Conservation (phyloP, 2,888 invertebrate species). For the Folsomia manolachei region DNA sequence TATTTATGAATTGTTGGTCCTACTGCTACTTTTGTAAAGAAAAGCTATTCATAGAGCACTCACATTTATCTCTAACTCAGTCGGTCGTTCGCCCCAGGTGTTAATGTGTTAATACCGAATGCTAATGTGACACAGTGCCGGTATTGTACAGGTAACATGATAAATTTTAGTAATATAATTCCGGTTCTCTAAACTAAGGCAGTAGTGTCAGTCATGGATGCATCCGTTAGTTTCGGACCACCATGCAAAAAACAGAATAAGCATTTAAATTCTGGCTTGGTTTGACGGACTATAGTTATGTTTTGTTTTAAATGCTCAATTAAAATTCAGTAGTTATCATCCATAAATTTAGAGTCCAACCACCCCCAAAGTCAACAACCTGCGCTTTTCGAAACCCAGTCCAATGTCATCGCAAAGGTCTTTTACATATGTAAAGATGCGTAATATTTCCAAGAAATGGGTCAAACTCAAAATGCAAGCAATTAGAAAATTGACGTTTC, state of each 20-base stretch:
- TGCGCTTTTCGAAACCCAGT: not conserved
- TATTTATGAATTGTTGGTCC: not conserved
- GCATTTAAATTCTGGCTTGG: no score
- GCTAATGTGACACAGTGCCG: not conserved
- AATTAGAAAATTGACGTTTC: no score
- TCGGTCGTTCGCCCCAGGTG: not conserved
- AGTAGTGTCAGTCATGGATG: conserved; percentile 1
- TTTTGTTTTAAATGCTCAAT: not conserved
- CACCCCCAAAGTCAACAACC: not conserved
- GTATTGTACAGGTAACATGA: not conserved
- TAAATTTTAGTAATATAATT: no score
- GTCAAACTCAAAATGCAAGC: no score
- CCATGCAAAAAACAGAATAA: not conserved
- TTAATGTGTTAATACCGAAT: conserved; percentile 3
- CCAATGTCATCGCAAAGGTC: not conserved
- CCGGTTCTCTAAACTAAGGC: no score
- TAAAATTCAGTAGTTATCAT: not conserved
- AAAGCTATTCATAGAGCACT: not conserved
- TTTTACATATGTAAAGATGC: not conserved
- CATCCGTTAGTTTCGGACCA: not conserved
- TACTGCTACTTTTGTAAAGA: not conserved
- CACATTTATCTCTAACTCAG: not conserved
- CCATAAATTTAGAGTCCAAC: not conserved
- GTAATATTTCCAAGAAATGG: no score
- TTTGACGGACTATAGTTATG: no score